phyloP scores from a whole-genome alignment of 2,888 invertebrate species.

The Aromia moschata region DNA sequence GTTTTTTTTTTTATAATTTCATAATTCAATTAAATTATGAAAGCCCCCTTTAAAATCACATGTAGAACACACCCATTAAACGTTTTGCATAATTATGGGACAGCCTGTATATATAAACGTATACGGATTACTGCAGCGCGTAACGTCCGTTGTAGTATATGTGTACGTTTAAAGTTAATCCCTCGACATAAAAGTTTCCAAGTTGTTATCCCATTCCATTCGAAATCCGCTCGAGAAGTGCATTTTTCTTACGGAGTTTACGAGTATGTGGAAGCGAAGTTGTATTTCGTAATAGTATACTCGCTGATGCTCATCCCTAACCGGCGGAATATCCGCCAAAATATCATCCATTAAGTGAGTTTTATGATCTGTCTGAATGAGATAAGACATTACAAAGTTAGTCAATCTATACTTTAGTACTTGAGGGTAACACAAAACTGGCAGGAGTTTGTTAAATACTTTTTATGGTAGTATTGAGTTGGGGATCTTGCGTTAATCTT shows the following conservation, averaged over 20 bases:
- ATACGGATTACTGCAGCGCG: too few relatives aligned
- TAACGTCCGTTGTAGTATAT: too few relatives aligned
- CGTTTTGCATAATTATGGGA: too few relatives aligned
- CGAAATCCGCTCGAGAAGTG: slow-evolving; percentile 37
- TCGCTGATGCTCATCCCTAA: slow-evolving; percentile 47
- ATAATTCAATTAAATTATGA: too few relatives aligned
- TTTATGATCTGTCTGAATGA: slow-evolving; percentile 59
- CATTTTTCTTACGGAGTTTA: slow-evolving; percentile 40
- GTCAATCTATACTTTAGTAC: slow-evolving; percentile 61
- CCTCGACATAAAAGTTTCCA: slow-evolving; percentile 39
- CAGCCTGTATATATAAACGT: too few relatives aligned
- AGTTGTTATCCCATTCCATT: slow-evolving; percentile 34
- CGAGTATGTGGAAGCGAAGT: slow-evolving; percentile 44
- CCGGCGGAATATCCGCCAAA: slow-evolving; percentile 49
- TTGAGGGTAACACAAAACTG: slow-evolving; percentile 46
- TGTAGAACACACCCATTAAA: too few relatives aligned
- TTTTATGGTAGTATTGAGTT: slow-evolving; percentile 48
- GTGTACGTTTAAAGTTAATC: slow-evolving; percentile 38
- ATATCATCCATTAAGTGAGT: slow-evolving; percentile 59
- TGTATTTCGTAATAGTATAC: slow-evolving; percentile 46
- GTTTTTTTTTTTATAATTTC: too few relatives aligned
- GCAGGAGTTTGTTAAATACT: slow-evolving; percentile 45
- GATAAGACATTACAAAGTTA: slow-evolving; percentile 62
- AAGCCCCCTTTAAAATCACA: too few relatives aligned
- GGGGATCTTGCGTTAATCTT: slow-evolving; percentile 43